A percentile compares a stretch with the other conserved stretches of the same genome.
Conservation (phyloP, 2,888 invertebrate species). For the Lepidochrysops patricia region DNA sequence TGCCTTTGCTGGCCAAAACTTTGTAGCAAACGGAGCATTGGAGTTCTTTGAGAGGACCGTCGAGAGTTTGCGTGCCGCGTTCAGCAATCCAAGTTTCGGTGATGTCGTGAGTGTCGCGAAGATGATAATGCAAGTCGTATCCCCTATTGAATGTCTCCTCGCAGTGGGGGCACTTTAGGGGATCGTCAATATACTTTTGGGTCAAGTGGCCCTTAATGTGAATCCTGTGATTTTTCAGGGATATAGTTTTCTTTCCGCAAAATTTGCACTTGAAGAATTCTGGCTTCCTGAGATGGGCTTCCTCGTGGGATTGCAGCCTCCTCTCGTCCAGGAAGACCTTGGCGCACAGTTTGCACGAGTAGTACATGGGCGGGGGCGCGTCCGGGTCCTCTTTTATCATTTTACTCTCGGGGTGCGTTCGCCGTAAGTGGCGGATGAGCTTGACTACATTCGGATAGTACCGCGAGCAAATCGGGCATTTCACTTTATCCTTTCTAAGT, state of each 20-base stretch:
- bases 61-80: slow-evolving; percentile 37
- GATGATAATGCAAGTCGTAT: slow-evolving; percentile 58
- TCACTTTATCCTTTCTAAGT: slow-evolving; percentile 55
- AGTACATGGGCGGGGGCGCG: slow-evolving; percentile 51
- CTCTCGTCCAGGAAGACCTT: slow-evolving; percentile 56
- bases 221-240: slow-evolving; percentile 51
- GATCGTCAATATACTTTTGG: slow-evolving; percentile 53
- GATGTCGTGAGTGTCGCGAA: slow-evolving; percentile 53
- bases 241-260: slow-evolving; percentile 59
- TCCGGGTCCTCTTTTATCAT: slow-evolving; percentile 70
- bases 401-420: slow-evolving; percentile 65
- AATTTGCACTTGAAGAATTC: slow-evolving; percentile 65
- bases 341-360: slow-evolving; percentile 62
- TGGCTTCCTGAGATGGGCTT: slow-evolving; percentile 56
- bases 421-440: slow-evolving; percentile 58
- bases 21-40: slow-evolving; percentile 67
- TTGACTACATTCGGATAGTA: slow-evolving; percentile 57
- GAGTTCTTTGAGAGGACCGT: slow-evolving; percentile 54
- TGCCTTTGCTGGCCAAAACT: slow-evolving; percentile 61
- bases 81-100: slow-evolving; percentile 64
- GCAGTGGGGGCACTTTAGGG: slow-evolving; percentile 57
- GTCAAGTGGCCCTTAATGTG: slow-evolving; percentile 60
- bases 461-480: slow-evolving; percentile 61
- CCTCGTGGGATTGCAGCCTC: slow-evolving; percentile 51
- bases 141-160: slow-evolving; percentile 54